phyloP scores from a whole-genome alignment of 2,797 vertebrate genomes.

The Glossophaga mutica region DNA sequence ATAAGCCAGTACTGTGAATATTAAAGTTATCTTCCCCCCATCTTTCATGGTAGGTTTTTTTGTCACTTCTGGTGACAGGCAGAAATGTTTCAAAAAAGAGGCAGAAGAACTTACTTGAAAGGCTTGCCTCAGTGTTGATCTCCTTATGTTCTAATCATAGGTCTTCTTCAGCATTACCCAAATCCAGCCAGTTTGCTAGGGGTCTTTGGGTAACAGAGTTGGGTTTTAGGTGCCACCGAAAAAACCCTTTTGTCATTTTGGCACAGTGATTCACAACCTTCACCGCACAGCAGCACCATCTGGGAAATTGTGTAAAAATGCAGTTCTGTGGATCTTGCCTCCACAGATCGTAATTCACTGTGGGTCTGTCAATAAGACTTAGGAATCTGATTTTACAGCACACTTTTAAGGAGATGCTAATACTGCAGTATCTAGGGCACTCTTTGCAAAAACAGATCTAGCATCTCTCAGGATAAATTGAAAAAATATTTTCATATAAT shows the following conservation, averaged over 20 bases:
- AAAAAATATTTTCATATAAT: neutral
- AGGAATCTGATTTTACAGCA: neutral
- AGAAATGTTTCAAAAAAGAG: neutral
- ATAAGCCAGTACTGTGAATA: neutral
- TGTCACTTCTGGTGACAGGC: neutral
- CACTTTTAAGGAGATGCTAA: neutral
- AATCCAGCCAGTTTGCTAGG: neutral
- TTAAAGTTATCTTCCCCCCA: neutral
- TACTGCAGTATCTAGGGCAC: neutral
- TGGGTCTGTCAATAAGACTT: neutral
- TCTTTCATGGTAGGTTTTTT: neutral
- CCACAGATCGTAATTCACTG: neutral
- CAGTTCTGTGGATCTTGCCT: neutral
- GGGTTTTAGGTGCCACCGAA: neutral
- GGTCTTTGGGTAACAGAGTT: neutral
- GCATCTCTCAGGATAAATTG: neutral
- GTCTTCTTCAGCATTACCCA: neutral
- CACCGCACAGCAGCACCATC: neutral
- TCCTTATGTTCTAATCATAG: neutral
- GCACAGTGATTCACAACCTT: neutral
- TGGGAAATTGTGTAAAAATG: neutral
- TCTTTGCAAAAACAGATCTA: neutral
- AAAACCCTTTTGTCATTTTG: neutral
- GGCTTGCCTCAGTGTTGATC: neutral
- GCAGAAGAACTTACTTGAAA: neutral